Evolutionary conservation across 2,888 invertebrate genomes (phyloP), one percentile per base, ranked within the genome.

Genomic region (Agrilus cyanescens): DNA sequence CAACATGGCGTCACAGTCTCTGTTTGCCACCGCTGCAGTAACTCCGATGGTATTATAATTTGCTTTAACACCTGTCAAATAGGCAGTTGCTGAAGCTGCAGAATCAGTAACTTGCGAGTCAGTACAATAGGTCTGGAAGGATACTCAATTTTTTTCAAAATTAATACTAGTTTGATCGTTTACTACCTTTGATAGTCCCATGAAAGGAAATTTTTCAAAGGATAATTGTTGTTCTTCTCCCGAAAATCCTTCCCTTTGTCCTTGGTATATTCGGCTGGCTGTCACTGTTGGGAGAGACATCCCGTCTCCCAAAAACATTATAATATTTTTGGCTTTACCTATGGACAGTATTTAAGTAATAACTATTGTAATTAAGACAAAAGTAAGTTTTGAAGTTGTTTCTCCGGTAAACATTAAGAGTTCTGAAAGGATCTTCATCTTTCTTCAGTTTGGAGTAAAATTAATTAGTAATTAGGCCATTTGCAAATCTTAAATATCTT

Each of bases 251-350:
- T 71, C 65, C 46, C 73, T 56, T 56, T 82, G 81, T 1, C 85
- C 87, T 8, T 81, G 13, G 14, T 41, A 43, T 3, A 25, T 31
- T 50, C 89, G 72, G 0, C 85, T 76, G 0, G 87, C 85, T 0
- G 84, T 78, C 13, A 86, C 64, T 0, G 89, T 89, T 0, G 85
- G 73, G 37, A 87, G 70, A 30, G 86, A 85, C 87, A 90, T 86
- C 2, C 89, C 89, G 57, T 90, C 89, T 1, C 89, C 89, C 13
- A 90, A 67, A 56, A 88, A 87, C 40, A 88, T 58, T 41, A 89
- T 85, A 0, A 86, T 72, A 61, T 88, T 89, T 59, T 78, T 80
- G 1, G 82, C 82, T 7, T 50, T 46, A 42, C 56, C 61, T 62
- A 47, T 7, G 53, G 46, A 41, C n/a, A n/a, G n/a, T n/a, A n/a